Conservation (phyloP, 2,888 invertebrate species). For the Corbicula japonica region DNA sequence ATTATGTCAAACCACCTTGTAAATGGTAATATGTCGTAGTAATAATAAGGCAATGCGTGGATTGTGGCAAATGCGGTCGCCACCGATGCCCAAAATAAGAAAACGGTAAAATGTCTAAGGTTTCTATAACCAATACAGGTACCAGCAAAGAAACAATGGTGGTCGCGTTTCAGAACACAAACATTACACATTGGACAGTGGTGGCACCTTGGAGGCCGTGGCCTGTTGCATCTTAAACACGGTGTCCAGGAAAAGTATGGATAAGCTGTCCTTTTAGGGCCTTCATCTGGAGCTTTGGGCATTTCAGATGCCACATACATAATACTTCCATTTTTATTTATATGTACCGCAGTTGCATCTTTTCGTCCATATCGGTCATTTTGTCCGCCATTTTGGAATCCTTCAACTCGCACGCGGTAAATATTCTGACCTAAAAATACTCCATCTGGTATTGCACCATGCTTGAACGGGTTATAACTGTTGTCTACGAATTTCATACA, state of each 20-base stretch:
- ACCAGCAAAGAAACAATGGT: conserved; percentile 85
- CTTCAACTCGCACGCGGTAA: conserved; percentile 5
- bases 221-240: conserved; percentile 77
- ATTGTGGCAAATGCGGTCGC: conserved; percentile 72
- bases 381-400: neutral
- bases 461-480: conserved; percentile 67
- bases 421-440: conserved; percentile 49
- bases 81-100: conserved; percentile 78
- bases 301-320: conserved; percentile 62
- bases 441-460: conserved; percentile 61
- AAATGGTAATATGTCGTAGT: conserved; percentile 49
- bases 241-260: conserved; percentile 85
- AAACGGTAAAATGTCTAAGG: conserved; percentile 82
- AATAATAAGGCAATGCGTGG: conserved; percentile 56
- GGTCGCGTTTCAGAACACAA: conserved; percentile 84
- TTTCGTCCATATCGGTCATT: too few relatives aligned
- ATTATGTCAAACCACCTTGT: conserved; percentile 75
- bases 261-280: conserved; percentile 70
- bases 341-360: conserved; percentile 22
- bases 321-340: conserved; percentile 18
- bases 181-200: conserved; percentile 82
- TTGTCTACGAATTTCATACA: conserved; percentile 78
- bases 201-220: conserved; percentile 83
- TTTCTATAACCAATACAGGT: conserved; percentile 84
- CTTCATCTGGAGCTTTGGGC: conserved; percentile 27